Evolutionary conservation across 2,113 vertebrate genomes (phyloP).

Genomic region (Herpetotheres cachinnans): DNA sequence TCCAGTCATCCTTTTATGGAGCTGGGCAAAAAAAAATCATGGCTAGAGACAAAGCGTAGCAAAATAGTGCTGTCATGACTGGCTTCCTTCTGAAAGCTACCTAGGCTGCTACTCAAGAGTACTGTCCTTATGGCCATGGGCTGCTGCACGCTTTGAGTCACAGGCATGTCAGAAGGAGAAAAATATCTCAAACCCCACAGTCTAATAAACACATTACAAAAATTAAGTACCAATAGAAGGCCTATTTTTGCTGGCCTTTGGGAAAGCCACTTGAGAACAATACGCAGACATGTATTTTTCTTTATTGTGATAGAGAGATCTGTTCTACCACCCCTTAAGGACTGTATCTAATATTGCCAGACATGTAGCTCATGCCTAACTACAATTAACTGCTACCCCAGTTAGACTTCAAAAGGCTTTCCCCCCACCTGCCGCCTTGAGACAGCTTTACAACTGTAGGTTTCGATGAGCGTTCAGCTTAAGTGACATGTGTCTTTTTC

Average conservation of each 20-base stretch:
- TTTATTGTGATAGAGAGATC: background rate
- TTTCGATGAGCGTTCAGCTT: background rate
- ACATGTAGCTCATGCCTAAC: background rate
- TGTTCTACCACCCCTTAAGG: background rate
- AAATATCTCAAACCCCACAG: background rate
- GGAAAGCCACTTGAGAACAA: background rate
- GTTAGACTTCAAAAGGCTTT: background rate
- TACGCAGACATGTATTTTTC: background rate
- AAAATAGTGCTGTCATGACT: background rate
- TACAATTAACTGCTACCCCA: background rate
- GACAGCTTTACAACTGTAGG: background rate
- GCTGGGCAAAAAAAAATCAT: background rate
- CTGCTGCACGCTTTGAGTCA: background rate
- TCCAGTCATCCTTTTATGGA: background rate
- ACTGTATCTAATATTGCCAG: background rate
- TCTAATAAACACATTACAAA: background rate
- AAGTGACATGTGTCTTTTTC: background rate
- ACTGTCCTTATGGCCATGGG: background rate
- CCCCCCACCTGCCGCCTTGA: accelerated
- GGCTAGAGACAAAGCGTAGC: too few relatives aligned
- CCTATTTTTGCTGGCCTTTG: background rate
- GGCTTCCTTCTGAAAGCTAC: background rate
- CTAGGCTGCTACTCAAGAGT: background rate
- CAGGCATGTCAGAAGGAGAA: background rate
- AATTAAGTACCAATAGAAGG: background rate